Base-by-base conservation (phyloP, 1,140 invertebrate species). In the Drosophila ogumai region DNA sequence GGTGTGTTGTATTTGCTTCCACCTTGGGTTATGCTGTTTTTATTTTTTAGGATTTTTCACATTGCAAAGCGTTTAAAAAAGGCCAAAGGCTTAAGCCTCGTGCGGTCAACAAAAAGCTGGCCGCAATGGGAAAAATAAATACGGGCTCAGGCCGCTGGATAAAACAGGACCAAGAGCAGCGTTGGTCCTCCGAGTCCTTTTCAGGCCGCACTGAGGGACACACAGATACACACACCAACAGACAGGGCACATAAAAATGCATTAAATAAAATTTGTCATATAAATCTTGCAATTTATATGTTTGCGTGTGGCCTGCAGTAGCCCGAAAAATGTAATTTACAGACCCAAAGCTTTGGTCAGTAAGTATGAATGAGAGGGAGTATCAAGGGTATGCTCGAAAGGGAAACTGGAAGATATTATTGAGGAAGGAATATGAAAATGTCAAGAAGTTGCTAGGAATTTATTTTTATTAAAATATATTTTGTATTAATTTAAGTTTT, bases 201-300 rank as follows among this genome's bases (percentile, higher is more conserved):
- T 67, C 50, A 36, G 43, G 25, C 22, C 46, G 9, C 69, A 43
- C 56, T 15, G 12, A 36, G 43, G 38, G 10, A 49, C 50, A 41
- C 46, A 40, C 25, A 28, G 25, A 28, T 1, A 49, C 46, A 40
- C 38, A 56, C 36, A 43, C n/a, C 44, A 31, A 73, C 50, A 40
- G 6, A 22, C 40, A 44, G 34, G 47, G 43, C 52, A 65, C 72
- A 90, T 84, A 90, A 90, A 88, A 88, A 90, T 88, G 84, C 84
- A 88, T 88, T 88, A 90, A 90, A 88, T 90, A 88, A 88, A 88
- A 90, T 88, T 90, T 88, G 85, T 90, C 84, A 88, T 88, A 88
- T 88, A 88, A 88, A 88, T 88, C 84, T 90, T 90, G 84, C 84
- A 88, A 88, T 90, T 90, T 90, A 88, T 85, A 73, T 82, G 84